Evolutionary conservation across 1,140 invertebrate genomes (phyloP).

Genomic region (Solenopsis fugax): DNA sequence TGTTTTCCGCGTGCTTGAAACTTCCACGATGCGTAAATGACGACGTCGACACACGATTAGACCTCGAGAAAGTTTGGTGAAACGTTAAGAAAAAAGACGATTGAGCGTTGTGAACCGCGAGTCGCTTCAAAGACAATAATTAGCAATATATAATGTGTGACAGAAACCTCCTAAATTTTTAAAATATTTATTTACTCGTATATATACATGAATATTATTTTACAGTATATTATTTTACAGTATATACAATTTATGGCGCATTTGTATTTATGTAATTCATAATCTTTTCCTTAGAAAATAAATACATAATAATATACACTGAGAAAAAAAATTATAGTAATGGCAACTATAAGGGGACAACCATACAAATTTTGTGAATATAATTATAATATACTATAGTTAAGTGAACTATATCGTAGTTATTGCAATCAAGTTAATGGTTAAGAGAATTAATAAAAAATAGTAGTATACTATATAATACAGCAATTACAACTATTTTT

Average conservation of each 20-base stretch:
- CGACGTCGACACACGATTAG: conserved; percentile 15
- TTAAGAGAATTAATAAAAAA: no score
- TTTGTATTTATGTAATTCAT: no score
- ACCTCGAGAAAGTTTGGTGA: conserved; percentile 64
- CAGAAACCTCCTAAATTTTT: background rate
- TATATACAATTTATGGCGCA: background rate
- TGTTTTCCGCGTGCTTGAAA: conserved; percentile 45
- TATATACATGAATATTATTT: background rate
- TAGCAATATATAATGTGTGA: background rate
- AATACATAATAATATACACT: no score
- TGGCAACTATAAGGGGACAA: no score
- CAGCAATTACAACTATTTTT: no score
- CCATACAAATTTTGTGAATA: no score
- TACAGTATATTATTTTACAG: background rate
- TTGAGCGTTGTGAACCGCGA: background rate
- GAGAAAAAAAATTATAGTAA: no score
- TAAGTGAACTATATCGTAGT: no score
- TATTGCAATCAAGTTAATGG: no score
- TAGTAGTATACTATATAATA: no score
- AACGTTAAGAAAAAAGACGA: conserved; percentile 37
- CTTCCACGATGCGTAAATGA: conserved; percentile 55
- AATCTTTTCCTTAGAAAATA: no score
- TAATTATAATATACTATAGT: no score
- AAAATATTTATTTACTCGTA: background rate
- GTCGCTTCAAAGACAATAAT: background rate